phyloP scores from a whole-genome alignment of 2,888 invertebrate species.

The Aquatica leii region DNA sequence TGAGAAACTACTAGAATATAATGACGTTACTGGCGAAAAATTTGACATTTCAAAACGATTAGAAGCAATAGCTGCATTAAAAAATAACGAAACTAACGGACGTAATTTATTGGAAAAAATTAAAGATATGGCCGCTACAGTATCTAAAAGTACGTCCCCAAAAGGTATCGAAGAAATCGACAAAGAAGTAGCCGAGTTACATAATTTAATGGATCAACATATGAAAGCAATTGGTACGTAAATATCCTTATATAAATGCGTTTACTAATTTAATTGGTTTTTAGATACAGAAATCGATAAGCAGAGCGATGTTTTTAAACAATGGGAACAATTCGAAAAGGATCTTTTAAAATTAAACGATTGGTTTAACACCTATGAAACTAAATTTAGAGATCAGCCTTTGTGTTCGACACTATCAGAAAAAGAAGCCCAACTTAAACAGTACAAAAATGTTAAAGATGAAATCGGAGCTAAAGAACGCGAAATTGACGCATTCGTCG shows the following conservation, averaged over 20 bases:
- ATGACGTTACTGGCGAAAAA: constrained; percentile 86
- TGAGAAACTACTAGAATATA: constrained; percentile 81
- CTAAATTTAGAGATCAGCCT: constrained; percentile 85
- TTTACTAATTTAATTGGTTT: constrained; percentile 25
- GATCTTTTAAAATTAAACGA: constrained; percentile 80
- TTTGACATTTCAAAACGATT: constrained; percentile 79
- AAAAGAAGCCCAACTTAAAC: constrained; percentile 78
- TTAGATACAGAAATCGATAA: constrained; percentile 73
- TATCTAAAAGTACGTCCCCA: constrained; percentile 81
- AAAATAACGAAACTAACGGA: constrained; percentile 72
- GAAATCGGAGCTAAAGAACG: constrained; percentile 82
- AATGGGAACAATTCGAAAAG: constrained; percentile 89
- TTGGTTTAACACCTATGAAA: constrained; percentile 88
- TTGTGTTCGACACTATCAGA: constrained; percentile 82
- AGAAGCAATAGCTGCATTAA: constrained; percentile 70
- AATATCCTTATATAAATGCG: constrained; percentile 9
- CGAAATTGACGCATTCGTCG: constrained; percentile 87
- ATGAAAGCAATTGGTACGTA: constrained; percentile 68
- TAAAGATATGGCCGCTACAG: constrained; percentile 70
- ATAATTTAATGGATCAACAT: constrained; percentile 72
- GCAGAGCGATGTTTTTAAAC: constrained; percentile 76
- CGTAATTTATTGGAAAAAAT: constrained; percentile 74
- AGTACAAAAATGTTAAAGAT: constrained; percentile 77
- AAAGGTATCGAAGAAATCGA: constrained; percentile 78
- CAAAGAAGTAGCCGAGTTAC: constrained; percentile 75